Base-by-base conservation (phyloP, 2,797 vertebrate species). In the Numenius phaeopus region DNA sequence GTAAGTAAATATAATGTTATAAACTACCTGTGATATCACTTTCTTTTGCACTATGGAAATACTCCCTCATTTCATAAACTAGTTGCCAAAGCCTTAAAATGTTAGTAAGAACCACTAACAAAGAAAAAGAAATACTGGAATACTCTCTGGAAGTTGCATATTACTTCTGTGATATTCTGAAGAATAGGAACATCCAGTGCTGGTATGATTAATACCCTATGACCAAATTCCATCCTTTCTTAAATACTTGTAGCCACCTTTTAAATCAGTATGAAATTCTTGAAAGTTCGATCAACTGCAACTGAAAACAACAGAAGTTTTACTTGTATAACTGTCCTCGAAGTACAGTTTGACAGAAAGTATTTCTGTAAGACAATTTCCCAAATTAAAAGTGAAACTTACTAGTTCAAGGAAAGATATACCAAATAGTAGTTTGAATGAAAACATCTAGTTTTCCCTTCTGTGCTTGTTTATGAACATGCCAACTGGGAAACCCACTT, bases 401-500 rank as follows among this genome's bases (percentile, higher is more conserved):
- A 8, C 0, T 69, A 39, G 16, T 76, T 92, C 44, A 73, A 83
- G 4, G 23, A 89, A 73, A 79, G 17, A 52, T 15, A 62, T 2
- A 46, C 24, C 47, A 71, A 90, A 47, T 12, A 52, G 62, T 47
- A 64, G 30, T 50, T 55, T 85, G 58, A 76, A 85, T 89, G 22
- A n/a, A 73, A 94, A 87, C 75, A 92, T 52, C 55, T 87, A 26
- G 8, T 54, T 88, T 82, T 90, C 29, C 62, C 26, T 89, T 92
- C 76, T 90, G 59, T 61, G 59, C 73, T 70, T 64, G 27, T 79
- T 96, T 95, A 80, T 67, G 61, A 91, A 80, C 17, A 40, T 19
- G n/a, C 29, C 89, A 96, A 57, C 52, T 77, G 55, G 73, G 71
- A 91, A 95, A 80, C 24, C 47, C 82, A 87, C 70, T 95, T 83